Conservation (phyloP, 2,797 vertebrate species). For the Pitangus sulphuratus region DNA sequence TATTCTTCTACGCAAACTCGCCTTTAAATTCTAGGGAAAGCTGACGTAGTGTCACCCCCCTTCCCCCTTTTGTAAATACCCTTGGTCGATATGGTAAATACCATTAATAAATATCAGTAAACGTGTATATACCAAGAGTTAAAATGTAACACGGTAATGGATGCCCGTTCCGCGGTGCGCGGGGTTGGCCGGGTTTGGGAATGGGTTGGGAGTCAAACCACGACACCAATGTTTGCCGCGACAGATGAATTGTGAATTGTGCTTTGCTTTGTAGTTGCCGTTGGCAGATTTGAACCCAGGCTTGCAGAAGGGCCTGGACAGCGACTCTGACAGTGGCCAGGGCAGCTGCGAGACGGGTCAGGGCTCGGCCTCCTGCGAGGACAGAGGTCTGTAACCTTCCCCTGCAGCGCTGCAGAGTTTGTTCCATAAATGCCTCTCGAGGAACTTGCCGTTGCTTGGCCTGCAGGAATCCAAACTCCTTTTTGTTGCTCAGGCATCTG, state of each 20-base stretch:
- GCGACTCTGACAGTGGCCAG: slow-evolving; percentile 78
- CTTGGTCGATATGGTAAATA: background rate
- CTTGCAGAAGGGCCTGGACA: slow-evolving; percentile 44
- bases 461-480: background rate
- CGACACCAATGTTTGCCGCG: no score
- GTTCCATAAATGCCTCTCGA: rapidly evolving
- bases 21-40: rapidly evolving
- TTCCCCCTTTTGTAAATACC: rapidly evolving
- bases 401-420: rapidly evolving
- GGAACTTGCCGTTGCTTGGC: rapidly evolving
- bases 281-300: background rate
- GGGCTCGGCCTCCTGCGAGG: background rate
- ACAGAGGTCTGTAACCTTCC: slow-evolving; percentile 67
- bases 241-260: background rate
- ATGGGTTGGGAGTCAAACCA: no score
- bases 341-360: slow-evolving; percentile 70
- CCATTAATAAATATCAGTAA: background rate
- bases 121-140: rapidly evolving
- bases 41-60: rapidly evolving
- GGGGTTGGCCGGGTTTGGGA: background rate
- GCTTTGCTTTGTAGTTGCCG: slow-evolving; percentile 30
- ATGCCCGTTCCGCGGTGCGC: rapidly evolving
- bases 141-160: rapidly evolving
- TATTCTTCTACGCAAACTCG: rapidly evolving
- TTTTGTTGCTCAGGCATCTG: background rate